Conservation (phyloP, 2,797 vertebrate species). For the Pangasius krempfi region DNA sequence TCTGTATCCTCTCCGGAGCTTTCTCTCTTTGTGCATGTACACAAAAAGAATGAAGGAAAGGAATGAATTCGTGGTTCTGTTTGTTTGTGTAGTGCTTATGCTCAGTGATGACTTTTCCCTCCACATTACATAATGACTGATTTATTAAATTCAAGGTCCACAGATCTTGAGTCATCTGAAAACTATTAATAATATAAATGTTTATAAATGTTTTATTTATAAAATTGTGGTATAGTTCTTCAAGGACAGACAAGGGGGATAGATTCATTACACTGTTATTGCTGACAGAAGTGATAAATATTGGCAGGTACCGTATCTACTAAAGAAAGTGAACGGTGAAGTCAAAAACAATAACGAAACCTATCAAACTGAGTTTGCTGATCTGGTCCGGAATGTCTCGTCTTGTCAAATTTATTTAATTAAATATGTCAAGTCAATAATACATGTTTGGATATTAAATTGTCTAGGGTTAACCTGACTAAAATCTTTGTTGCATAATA, state of each 20-base stretch:
- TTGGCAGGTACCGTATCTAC: background rate
- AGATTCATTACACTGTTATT: background rate
- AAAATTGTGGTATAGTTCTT: background rate
- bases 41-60: background rate
- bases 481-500: background rate
- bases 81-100: background rate
- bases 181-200: background rate
- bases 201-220: background rate
- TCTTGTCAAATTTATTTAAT: background rate
- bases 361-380: background rate
- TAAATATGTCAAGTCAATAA: background rate
- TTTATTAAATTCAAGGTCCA: background rate
- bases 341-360: background rate
- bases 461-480: background rate
- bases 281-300: slow-evolving; percentile 3
- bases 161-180: background rate
- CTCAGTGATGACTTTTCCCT: background rate
- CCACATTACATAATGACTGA: background rate
- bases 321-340: background rate
- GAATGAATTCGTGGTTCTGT: background rate
- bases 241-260: background rate
- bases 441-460: background rate
- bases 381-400: background rate
- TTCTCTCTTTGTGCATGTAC: background rate
- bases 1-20: background rate